These are phyloP conservation scores for Geotrypetes seraphini DNA, from an alignment of 2,797 vertebrate genomes.

Conservation along the genomic window DNA sequence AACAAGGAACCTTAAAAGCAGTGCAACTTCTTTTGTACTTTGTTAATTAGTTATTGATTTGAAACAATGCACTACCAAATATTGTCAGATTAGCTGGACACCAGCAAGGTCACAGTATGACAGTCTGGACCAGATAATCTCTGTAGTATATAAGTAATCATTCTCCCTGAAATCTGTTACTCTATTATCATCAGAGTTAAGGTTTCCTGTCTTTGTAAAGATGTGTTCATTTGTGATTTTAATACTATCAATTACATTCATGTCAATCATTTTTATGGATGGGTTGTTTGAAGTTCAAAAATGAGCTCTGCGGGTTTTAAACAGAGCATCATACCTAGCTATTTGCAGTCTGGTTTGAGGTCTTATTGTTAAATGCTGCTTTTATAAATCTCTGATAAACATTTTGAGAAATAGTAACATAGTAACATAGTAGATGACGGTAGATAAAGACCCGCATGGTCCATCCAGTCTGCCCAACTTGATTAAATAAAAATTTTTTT, in stretches of 20 bases:
- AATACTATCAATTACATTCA: slow-evolving; percentile 20
- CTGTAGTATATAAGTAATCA: slow-evolving; percentile 36
- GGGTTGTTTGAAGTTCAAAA: slow-evolving; percentile 19
- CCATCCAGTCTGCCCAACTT: too few species aligned
- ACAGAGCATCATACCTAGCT: slow-evolving; percentile 10
- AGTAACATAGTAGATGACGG: too few species aligned
- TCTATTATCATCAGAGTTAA: slow-evolving; percentile 54
- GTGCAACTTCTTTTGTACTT: slow-evolving; percentile 94
- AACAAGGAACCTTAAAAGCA: slow-evolving; percentile 82
- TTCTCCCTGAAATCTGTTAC: slow-evolving; percentile 50
- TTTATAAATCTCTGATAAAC: too few species aligned
- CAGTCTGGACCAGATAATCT: slow-evolving; percentile 69
- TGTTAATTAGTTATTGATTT: slow-evolving; percentile 99
- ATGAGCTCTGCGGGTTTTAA: slow-evolving; percentile 13
- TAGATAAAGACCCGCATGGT: too few species aligned
- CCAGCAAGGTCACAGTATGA: slow-evolving; percentile 76
- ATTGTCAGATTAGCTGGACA: slow-evolving; percentile 81
- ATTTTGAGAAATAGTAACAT: too few species aligned
- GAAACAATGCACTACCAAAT: slow-evolving; percentile 96
- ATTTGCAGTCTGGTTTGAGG: slow-evolving; percentile 2
- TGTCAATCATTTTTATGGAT: slow-evolving; percentile 18
- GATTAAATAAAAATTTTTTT: too few species aligned
- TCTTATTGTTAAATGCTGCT: neutral
- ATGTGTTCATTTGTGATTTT: slow-evolving; percentile 40
- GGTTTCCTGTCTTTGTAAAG: slow-evolving; percentile 42